Evolutionary conservation across 1,140 invertebrate genomes (phyloP), one percentile per base, ranked within the genome.

Genomic region (Microplitis demolitor): DNA sequence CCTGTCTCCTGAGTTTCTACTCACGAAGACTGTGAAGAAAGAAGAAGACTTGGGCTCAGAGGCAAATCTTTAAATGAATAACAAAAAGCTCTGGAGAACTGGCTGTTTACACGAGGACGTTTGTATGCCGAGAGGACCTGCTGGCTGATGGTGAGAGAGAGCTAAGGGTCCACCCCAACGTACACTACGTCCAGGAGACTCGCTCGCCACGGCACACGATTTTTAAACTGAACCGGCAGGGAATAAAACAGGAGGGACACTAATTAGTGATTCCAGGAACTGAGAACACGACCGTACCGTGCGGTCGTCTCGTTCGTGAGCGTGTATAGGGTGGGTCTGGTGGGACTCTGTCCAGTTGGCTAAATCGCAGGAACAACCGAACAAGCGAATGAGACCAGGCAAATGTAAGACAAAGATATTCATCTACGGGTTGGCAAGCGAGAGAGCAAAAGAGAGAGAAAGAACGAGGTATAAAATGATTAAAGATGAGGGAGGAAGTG

Each of bases 201-300:
- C 74, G 68, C 75, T 24, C 24, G 24, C 24, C 24, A 24, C 24
- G 24, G 24, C 78, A 78, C 78, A 75, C 78, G 79, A 83, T 83
- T 83, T 85, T 84, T 81, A 81, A 69, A 76, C 62, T 75, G 75
- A 64, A 74, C 66, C 66, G 51, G 73, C 76, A 71, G 80, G 79
- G 81, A 84, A 85, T 83, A 84, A 83, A 83, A 82, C 80, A 81
- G 78, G 81, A 77, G 76, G 79, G 80, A 82, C 81, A 82, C 82
- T 83, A 83, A 83, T 83, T 83, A 83, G 82, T 80, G 82, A 83
- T 83, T 83, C 82, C 80, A 78, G 74, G 82, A 83, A 83, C 79
- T 74, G 78, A 83, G 80, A 82, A 82, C 82, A 82, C 80, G 81
- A 78, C 74, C 77, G 76, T 77, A 75, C 74, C 76, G 72, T 73